These are phyloP conservation scores for Rana temporaria DNA, from an alignment of 2,113 vertebrate species.

Conservation along the genomic window DNA sequence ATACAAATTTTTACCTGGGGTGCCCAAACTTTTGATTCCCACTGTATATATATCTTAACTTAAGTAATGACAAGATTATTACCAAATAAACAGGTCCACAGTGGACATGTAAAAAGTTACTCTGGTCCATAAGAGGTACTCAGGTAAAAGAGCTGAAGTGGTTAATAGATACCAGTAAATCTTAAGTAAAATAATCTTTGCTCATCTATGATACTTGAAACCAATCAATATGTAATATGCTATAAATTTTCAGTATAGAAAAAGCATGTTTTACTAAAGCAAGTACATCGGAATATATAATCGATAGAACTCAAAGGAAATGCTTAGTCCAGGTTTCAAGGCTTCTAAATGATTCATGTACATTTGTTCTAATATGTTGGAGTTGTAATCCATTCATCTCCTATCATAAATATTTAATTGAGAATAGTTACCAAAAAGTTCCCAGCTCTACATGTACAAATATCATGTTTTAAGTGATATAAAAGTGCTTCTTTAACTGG, in stretches of 20 bases:
- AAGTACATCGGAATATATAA: slow-evolving; percentile 12
- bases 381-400: slow-evolving; percentile 9
- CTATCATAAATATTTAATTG: slow-evolving; percentile 24
- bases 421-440: slow-evolving; percentile 3
- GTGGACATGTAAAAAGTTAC: too few relatives aligned
- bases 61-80: too few relatives aligned
- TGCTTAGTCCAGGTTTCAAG: background rate
- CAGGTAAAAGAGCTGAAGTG: too few relatives aligned
- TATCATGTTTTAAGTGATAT: too few relatives aligned
- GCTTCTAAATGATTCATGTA: slow-evolving; percentile 19
- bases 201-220: background rate
- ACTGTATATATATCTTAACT: too few relatives aligned
- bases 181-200: background rate
- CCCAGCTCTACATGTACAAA: too few relatives aligned
- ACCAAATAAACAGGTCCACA: too few relatives aligned
- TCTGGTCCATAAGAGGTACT: too few relatives aligned
- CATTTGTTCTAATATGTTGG: slow-evolving; percentile 7
- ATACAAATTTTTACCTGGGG: too few relatives aligned
- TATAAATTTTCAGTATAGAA: background rate
- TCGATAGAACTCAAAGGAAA: slow-evolving; percentile 21
- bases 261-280: slow-evolving; percentile 13
- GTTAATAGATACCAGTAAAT: too few relatives aligned
- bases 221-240: background rate
- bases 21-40: too few relatives aligned
- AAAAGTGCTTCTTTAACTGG: too few relatives aligned